phyloP scores from a whole-genome alignment of 2,113 vertebrate genomes.

The Camelus bactrianus region DNA sequence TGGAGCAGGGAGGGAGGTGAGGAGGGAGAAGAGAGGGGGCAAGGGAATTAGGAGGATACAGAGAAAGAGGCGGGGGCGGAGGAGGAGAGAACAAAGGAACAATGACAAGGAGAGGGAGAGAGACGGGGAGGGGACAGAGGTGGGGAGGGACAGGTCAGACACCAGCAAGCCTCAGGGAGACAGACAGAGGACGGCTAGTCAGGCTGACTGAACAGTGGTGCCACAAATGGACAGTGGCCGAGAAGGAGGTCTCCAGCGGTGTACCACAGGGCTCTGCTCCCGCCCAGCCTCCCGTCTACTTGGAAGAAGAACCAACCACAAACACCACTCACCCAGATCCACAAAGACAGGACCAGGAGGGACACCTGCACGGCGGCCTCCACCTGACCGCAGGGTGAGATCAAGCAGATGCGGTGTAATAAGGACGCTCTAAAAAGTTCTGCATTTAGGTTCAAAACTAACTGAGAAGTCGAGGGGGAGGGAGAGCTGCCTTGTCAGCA shows the following conservation, averaged over 20 bases:
- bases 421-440: background rate
- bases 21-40: no score
- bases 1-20: background rate
- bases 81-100: no score
- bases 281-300: background rate
- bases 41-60: no score
- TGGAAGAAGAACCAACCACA: background rate
- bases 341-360: background rate
- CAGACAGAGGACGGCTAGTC: accelerated
- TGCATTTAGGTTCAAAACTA: background rate
- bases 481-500: background rate
- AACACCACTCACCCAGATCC: background rate
- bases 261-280: background rate
- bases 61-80: background rate
- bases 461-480: background rate
- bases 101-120: background rate
- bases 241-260: background rate
- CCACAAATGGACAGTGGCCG: accelerated
- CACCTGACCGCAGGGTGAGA: background rate
- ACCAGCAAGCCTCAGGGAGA: background rate
- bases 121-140: background rate
- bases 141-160: background rate
- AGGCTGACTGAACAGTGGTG: accelerated
- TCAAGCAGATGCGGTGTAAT: background rate
- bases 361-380: accelerated